Evolutionary conservation across 2,888 invertebrate genomes (phyloP).

Genomic region (Tipula helvola): DNA sequence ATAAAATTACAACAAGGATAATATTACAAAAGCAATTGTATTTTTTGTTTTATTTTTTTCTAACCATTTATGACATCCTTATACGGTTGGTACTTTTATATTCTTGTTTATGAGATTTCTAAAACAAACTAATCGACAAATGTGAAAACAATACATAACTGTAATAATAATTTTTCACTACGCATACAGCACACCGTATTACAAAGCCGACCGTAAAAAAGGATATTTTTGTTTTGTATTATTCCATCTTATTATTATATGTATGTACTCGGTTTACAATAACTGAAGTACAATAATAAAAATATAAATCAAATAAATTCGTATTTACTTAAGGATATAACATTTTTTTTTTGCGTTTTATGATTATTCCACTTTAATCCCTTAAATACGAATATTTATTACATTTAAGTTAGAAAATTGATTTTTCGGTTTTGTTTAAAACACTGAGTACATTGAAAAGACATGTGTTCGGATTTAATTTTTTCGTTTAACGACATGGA

Average conservation of each 20-base stretch:
- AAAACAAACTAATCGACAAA: neutral
- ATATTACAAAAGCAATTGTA: neutral
- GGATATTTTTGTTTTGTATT: neutral
- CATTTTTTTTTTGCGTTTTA: neutral
- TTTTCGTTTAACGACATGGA: too few relatives aligned
- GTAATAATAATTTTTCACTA: neutral
- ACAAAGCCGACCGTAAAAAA: neutral
- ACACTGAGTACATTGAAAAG: too few relatives aligned
- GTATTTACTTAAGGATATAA: neutral
- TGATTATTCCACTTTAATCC: neutral
- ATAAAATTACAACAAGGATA: neutral
- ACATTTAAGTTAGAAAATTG: neutral
- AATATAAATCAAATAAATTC: neutral
- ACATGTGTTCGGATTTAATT: neutral
- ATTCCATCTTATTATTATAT: neutral
- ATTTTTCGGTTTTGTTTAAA: neutral
- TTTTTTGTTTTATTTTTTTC: neutral
- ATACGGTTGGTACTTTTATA: neutral
- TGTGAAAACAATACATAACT: neutral
- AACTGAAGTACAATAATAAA: neutral
- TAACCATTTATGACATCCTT: neutral
- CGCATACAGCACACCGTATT: neutral
- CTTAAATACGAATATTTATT: neutral
- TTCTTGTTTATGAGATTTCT: neutral
- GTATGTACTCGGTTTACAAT: neutral